phyloP scores from a whole-genome alignment of 2,797 vertebrate species.

The Chaetodon trifasciatus region DNA sequence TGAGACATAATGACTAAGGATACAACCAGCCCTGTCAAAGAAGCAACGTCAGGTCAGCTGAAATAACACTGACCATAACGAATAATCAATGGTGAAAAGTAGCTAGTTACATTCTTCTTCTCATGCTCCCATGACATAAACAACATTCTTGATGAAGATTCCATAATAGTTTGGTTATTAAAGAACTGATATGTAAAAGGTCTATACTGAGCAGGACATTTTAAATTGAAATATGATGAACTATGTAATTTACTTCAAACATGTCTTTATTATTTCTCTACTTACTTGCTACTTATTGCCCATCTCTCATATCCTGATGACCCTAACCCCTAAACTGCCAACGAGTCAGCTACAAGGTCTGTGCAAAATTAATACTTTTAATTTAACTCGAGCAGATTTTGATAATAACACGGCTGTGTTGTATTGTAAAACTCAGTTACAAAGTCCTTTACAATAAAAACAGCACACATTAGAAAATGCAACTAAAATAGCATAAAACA shows the following conservation, averaged over 20 bases:
- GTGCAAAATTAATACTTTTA: not conserved
- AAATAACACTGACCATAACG: not conserved
- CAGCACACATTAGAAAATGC: no score
- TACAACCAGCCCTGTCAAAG: not conserved
- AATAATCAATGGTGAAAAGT: conserved; percentile 4
- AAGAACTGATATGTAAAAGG: not conserved
- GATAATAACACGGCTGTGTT: not conserved
- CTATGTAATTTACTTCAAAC: not conserved
- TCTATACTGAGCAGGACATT: no score
- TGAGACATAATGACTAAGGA: not conserved
- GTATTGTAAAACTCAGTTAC: not conserved
- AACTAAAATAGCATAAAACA: no score
- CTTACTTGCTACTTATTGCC: not conserved
- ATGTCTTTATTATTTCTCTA: not conserved
- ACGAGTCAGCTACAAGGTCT: not conserved
- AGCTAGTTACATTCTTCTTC: not conserved
- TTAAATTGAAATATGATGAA: no score
- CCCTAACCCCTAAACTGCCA: not conserved
- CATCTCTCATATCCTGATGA: not conserved
- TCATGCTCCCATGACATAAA: no score
- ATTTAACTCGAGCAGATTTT: not conserved
- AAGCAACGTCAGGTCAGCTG: not conserved
- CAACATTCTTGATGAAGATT: no score
- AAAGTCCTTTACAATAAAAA: no score
- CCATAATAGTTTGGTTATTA: no score